Base-by-base conservation (phyloP, 2,113 vertebrate genomes). In the Pelecanoides urinatrix region DNA sequence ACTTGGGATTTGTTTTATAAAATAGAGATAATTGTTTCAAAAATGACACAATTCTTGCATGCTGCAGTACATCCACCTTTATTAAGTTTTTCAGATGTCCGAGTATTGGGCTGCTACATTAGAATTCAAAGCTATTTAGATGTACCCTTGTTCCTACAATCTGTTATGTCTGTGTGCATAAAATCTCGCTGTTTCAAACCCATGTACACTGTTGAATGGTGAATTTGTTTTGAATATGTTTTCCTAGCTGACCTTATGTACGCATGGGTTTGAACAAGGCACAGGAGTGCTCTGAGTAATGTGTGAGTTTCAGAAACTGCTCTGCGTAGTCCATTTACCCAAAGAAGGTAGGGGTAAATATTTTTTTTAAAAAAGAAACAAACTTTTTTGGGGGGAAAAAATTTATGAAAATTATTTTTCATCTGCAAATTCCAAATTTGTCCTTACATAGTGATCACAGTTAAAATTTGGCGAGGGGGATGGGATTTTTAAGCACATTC, bases 291-390 rank as follows among this genome's bases (percentile, higher is more conserved):
- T 34, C 1, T n/a, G 42, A 53, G 67, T 56, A 50, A 53, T 13
- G 62, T 34, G 5, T 49, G 87, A 56, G 93, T 96, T 97, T 97
- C 95, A 95, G 94, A 95, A 97, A 92, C 62, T 92, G 62, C 79
- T 94, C 26, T 75, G 10, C 1, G 0, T 79, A 32, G 29, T 50
- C 72, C 38, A 7, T 29, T 22, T 25, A 70, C 25, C 38, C 0
- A 0, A 70, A 74, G n/a, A 65, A 58, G 11, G 4, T 49, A 13
- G 40, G 13, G 5, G 1, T 17, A 63, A 42, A 7, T 49, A 4
- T 20, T 42, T 36, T 36, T 27, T 62, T 0, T 42, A 7, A 6
- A 32, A 44, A 38, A 74, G 5, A 52, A 78, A 34, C 5, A 44
- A 72, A 32, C 12, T 7, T 23, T 9, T 52, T 34, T 18, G 1